Evolutionary conservation across 92 coral and sea anemone species (phyloP), one percentile per base, ranked within the genome.

Genomic region (Porites evermanni): DNA sequence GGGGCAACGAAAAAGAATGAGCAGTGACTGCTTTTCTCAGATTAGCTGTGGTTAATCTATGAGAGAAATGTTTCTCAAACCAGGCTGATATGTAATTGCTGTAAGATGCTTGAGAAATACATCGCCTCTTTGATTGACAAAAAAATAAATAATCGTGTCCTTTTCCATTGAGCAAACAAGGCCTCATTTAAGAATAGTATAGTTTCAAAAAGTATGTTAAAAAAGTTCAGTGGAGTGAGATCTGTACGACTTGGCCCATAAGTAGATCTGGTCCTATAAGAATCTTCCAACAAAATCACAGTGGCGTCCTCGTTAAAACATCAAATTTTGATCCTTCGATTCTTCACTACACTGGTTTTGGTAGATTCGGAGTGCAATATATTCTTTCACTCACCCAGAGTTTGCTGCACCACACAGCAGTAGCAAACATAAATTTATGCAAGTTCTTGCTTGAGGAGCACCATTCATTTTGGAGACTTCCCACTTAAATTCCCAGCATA

Each of bases 401-500:
- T 77, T 77, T 1, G 68, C 80, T 0, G 24, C 0, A 23, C 80
- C 16, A 12, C 56, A 77, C 0, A 77, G 50, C 7, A 77, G 26
- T 4, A 58, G 53, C 54, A 77, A 12, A 52, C 80, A 60, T 11
- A 59, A 14, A 24, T 77, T 77, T 67, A 60, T 77, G 68, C 53
- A 58, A 60, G n/a, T 60, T 23, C 68, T 59, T 0, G 69, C 54
- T 13, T 32, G 53, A 3, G 1, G 4, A 12, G 53, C 0, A 6
- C 80, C 53, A 0, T 11, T 60, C 18, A 24, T 77, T 26, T 77
- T 67, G 21, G n/a, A 1, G 0, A 77, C 58, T 24, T 77, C 80
- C 70, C 80, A 58, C 51, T 77, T 60, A 7, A 60, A 60, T 60
- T 77, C 69, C 1, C 56, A 13, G 16, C 80, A 77, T 14, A 60